These are phyloP conservation scores for Zelleria hepariella DNA, from an alignment of 2,888 invertebrate genomes.

Conservation along the genomic window DNA sequence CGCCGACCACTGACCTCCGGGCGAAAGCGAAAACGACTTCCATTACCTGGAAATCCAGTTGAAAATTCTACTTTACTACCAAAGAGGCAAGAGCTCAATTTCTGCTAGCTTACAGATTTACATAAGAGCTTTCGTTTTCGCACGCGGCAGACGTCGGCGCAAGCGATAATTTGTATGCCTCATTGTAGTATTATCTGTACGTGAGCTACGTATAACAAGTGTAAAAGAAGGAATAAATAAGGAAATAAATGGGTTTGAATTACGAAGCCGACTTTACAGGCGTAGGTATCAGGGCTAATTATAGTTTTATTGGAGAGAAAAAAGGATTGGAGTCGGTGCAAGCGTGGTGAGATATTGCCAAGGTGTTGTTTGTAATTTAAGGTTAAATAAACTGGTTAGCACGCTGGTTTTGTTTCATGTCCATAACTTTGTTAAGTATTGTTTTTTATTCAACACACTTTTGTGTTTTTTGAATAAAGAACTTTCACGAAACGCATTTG, in stretches of 20 bases:
- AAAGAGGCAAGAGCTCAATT: constrained; percentile 16
- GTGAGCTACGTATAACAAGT: constrained; percentile 60
- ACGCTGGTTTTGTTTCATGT: neutral
- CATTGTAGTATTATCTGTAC: constrained; percentile 67
- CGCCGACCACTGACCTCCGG: constrained; percentile 63
- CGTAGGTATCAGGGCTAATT: constrained; percentile 41
- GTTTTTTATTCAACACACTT: neutral
- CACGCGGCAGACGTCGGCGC: constrained; percentile 46
- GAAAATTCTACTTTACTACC: constrained; percentile 22
- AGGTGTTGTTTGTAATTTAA: constrained; percentile 3
- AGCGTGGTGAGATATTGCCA: neutral
- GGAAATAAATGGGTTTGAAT: constrained; percentile 53
- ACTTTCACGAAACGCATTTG: too few species aligned
- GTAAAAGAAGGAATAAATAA: constrained; percentile 52
- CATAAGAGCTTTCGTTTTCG: constrained; percentile 39
- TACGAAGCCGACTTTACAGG: constrained; percentile 34
- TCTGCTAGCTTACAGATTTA: constrained; percentile 7
- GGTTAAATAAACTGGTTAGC: constrained; percentile 1
- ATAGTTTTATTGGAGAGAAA: constrained; percentile 18
- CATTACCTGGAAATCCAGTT: constrained; percentile 13
- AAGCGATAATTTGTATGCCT: constrained; percentile 69
- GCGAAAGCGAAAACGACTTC: constrained; percentile 36
- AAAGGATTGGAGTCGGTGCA: neutral
- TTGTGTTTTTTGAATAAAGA: too few species aligned
- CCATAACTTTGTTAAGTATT: constrained; percentile 10